phyloP scores from a whole-genome alignment of 1,140 invertebrate genomes.

The Magallana angulata region DNA sequence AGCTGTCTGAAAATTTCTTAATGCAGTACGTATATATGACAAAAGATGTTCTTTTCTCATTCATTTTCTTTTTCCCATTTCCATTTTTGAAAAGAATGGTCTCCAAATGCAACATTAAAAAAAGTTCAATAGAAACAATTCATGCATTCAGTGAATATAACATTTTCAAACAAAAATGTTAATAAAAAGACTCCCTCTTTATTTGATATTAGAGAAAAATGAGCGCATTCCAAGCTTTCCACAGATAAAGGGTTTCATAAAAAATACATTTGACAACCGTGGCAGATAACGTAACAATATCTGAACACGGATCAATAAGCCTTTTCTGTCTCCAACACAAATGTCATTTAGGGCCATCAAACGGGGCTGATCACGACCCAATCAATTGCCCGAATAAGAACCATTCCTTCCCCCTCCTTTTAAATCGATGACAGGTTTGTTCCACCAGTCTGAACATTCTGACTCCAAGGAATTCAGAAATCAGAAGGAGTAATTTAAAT shows the following conservation, averaged over 20 bases:
- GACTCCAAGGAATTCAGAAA: not conserved
- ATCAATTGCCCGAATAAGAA: not conserved
- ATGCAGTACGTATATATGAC: no score
- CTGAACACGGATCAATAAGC: slow-evolving; percentile 4
- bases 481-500: slow-evolving; percentile 33
- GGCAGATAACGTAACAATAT: not conserved
- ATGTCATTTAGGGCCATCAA: slow-evolving; percentile 17
- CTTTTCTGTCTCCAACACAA: not conserved
- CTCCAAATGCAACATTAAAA: no score
- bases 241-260: not conserved
- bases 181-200: no score
- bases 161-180: no score
- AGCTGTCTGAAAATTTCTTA: no score
- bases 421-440: not conserved
- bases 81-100: no score
- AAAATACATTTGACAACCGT: slow-evolving; percentile 6
- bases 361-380: slow-evolving; percentile 8
- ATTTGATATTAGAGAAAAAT: not conserved
- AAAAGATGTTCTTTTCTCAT: no score
- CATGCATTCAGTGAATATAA: no score
- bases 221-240: not conserved
- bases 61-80: no score
- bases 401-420: not conserved
- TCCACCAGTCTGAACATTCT: not conserved
- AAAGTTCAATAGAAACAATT: no score